Base-by-base conservation (phyloP, 2,888 invertebrate species). In the Eilema depressum region DNA sequence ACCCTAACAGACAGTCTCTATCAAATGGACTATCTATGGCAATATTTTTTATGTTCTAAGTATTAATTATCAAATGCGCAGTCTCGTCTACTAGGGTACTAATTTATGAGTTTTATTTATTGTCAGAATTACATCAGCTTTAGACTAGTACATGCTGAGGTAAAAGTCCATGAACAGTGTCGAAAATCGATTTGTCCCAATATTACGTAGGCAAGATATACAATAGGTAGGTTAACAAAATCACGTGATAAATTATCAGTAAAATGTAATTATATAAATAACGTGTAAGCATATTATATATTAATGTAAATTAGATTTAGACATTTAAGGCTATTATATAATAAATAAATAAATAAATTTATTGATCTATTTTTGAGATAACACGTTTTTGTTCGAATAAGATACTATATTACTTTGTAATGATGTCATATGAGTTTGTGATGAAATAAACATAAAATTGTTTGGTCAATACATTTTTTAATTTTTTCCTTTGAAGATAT, bases 241-340 rank as follows among this genome's bases (percentile, higher is more conserved):
- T 92, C 91, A 93, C 94, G 94, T 94, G 94, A 94, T 94, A 93
- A 91, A 91, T 83, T 89, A 89, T 88, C 88, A 90, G 85, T 89
- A 84, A 89, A 90, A 84, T 89, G 83, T 92, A 88, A 85, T 86
- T 89, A 86, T 88, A 81, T 89, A 89, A 88, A 86, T 81, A 83
- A 74, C 75, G 73, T 75, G 67, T 82, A 82, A 76, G 81, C 75
- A 69, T 83, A 12, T 37, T 37, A 37, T 37, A 86, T 83, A 83
- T 83, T 85, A 88, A 86, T 90, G 87, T 92, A 91, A 89, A 90
- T 79, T 88, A 88, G 83, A 77, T 78, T 71, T 86, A 86, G 76
- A 83, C 80, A 79, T 74, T 69, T 88, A 91, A 90, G 89, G 88
- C 84, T 91, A 91, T 88, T 89, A 86, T 86, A 82, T 86, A 81